A percentile compares a stretch with the other conserved stretches of the same genome.
Evolutionary conservation across 2,888 invertebrate species (phyloP).

Genomic region (Archips xylosteana): DNA sequence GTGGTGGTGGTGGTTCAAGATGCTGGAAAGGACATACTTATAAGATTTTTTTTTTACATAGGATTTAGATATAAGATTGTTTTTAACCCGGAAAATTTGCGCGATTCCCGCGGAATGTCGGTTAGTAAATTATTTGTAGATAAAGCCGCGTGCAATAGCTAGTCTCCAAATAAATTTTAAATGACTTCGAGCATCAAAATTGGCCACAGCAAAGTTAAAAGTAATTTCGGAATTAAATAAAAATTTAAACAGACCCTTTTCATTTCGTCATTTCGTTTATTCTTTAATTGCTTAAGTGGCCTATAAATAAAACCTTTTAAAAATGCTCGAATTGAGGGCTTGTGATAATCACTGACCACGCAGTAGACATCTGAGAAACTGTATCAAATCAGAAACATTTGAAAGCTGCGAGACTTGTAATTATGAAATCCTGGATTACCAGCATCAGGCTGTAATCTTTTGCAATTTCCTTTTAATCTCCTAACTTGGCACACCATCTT

Average conservation of each 20-base stretch:
- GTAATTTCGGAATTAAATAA: neutral
- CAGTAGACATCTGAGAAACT: constrained; percentile 41
- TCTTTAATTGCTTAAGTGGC: constrained; percentile 34
- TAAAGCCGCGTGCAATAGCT: too few relatives aligned
- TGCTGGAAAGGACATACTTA: too few relatives aligned
- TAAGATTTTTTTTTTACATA: too few relatives aligned
- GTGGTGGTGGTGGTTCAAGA: too few relatives aligned
- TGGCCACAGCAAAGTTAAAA: constrained; percentile 2
- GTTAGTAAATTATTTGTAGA: too few relatives aligned
- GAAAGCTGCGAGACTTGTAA: constrained; percentile 75
- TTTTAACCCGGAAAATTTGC: too few relatives aligned
- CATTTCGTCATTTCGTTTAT: constrained; percentile 27
- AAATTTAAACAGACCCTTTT: constrained; percentile 28
- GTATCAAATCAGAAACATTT: constrained; percentile 67
- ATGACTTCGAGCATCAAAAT: too few relatives aligned
- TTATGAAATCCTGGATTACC: constrained; percentile 75
- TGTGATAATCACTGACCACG: constrained; percentile 34
- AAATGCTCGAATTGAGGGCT: constrained; percentile 23
- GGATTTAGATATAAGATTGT: too few relatives aligned
- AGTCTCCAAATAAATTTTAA: neutral
- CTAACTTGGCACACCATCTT: constrained; percentile 63
- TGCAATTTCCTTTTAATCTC: constrained; percentile 83
- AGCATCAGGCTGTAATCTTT: constrained; percentile 75
- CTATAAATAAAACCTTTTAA: constrained; percentile 40
- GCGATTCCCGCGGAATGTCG: too few relatives aligned